Evolutionary conservation across 1,140 invertebrate genomes (phyloP).

Genomic region (Neodiprion virginianus): DNA sequence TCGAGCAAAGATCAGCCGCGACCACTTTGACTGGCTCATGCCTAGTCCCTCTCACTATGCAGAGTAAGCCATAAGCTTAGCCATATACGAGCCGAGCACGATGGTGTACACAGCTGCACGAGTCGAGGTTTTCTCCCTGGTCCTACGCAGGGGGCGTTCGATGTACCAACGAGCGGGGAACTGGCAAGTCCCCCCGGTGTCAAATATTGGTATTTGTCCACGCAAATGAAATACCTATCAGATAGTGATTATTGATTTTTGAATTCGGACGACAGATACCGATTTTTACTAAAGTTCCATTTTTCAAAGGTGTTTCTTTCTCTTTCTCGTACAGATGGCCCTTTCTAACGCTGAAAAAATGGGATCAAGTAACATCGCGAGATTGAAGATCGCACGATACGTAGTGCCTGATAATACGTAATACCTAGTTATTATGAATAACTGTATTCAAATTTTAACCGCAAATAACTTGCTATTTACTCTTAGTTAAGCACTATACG

Average conservation of each 20-base stretch:
- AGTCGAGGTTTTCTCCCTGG: constrained; percentile 38
- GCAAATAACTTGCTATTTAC: not conserved
- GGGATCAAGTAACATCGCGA: constrained; percentile 1
- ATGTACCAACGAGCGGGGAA: not conserved
- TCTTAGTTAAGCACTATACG: constrained; percentile 5
- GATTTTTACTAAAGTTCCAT: too few relatives aligned
- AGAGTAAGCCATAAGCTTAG: not conserved
- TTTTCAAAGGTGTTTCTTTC: not conserved
- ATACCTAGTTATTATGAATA: too few relatives aligned
- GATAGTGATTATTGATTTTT: constrained; percentile 9
- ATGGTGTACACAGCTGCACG: constrained; percentile 55
- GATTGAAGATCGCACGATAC: constrained; percentile 1
- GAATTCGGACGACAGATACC: not conserved
- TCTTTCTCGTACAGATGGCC: not conserved
- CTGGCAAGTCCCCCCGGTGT: not conserved
- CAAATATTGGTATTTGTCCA: not conserved
- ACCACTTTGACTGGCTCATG: not conserved
- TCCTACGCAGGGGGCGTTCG: constrained; percentile 8
- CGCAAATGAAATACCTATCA: not conserved
- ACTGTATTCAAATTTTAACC: not conserved
- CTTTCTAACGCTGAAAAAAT: not conserved
- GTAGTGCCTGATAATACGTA: constrained; percentile 1
- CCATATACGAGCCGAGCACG: not conserved
- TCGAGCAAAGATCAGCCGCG: not conserved
- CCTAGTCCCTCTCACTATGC: not conserved